These are phyloP conservation scores for Scaptodrosophila latifasciaeformis DNA, from an alignment of 2,888 invertebrate genomes.

Conservation along the genomic window DNA sequence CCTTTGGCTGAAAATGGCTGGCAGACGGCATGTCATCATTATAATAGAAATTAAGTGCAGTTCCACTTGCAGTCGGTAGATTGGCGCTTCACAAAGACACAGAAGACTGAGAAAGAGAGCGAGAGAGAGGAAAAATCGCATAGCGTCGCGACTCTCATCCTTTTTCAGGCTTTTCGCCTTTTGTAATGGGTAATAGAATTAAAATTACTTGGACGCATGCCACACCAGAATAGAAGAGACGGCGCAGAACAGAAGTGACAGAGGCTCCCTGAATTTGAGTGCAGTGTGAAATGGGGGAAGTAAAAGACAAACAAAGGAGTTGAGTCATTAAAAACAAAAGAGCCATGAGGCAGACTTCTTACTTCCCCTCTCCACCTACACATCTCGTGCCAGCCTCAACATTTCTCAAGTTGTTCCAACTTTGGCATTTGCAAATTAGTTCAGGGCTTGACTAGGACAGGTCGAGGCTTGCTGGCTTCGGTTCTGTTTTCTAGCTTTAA, in stretches of 20 bases:
- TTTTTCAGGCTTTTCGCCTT: slow-evolving; percentile 24
- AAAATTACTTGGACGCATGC: slow-evolving; percentile 60
- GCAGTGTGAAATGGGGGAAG: too few species aligned
- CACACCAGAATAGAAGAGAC: slow-evolving; percentile 21
- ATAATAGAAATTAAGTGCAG: slow-evolving; percentile 64
- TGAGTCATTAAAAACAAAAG: slow-evolving; percentile 52
- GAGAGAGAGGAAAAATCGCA: too few species aligned
- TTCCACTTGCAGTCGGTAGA: slow-evolving; percentile 25
- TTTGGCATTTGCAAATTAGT: slow-evolving; percentile 1
- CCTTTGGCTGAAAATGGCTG: slow-evolving; percentile 10
- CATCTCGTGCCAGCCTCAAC: too few species aligned
- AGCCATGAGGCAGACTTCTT: slow-evolving; percentile 40
- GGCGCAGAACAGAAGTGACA: slow-evolving; percentile 8
- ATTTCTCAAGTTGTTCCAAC: slow-evolving; percentile 30
- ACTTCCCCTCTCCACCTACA: too few species aligned
- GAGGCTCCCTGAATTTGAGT: slow-evolving; percentile 1
- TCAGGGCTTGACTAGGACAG: background rate
- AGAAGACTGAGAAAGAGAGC: too few species aligned
- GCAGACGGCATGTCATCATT: slow-evolving; percentile 61
- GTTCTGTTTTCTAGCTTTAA: too few species aligned
- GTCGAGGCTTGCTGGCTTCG: too few species aligned
- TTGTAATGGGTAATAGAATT: slow-evolving; percentile 58
- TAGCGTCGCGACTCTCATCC: slow-evolving; percentile 14
- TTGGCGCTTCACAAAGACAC: too few species aligned
- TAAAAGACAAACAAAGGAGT: slow-evolving; percentile 51